Conservation (phyloP, 2,888 invertebrate species). For the Beris morrisii region DNA sequence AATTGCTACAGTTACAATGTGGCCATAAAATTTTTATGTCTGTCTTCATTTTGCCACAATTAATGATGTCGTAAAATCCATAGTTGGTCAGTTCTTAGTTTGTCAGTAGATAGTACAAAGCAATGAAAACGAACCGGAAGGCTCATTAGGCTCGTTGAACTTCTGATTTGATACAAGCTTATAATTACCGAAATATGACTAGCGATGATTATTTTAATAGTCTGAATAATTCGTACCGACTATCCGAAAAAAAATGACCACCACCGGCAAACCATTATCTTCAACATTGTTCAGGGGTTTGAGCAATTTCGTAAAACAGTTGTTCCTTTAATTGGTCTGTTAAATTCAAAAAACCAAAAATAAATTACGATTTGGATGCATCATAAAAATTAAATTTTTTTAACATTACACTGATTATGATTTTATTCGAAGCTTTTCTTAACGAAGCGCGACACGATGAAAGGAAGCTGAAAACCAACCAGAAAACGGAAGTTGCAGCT, state of each 20-base stretch:
- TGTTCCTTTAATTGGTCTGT: neutral
- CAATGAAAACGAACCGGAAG: slow-evolving; percentile 22
- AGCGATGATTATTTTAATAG: neutral
- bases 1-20: slow-evolving; percentile 19
- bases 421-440: too few relatives aligned
- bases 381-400: too few relatives aligned
- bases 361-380: neutral
- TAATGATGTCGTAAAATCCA: slow-evolving; percentile 20
- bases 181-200: slow-evolving; percentile 19
- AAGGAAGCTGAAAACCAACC: too few relatives aligned
- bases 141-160: slow-evolving; percentile 28
- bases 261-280: neutral
- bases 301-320: too few relatives aligned
- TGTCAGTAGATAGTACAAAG: neutral
- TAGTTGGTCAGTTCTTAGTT: slow-evolving; percentile 2
- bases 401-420: too few relatives aligned
- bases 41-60: slow-evolving; percentile 14
- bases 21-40: slow-evolving; percentile 14
- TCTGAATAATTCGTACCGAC: neutral
- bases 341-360: neutral
- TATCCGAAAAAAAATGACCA: neutral
- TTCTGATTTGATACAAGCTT: slow-evolving; percentile 18
- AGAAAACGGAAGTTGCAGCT: too few relatives aligned
- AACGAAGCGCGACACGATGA: too few relatives aligned
- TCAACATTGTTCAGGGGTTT: too few relatives aligned